phyloP scores from a whole-genome alignment of 2,797 vertebrate species.

The Carapus acus region DNA sequence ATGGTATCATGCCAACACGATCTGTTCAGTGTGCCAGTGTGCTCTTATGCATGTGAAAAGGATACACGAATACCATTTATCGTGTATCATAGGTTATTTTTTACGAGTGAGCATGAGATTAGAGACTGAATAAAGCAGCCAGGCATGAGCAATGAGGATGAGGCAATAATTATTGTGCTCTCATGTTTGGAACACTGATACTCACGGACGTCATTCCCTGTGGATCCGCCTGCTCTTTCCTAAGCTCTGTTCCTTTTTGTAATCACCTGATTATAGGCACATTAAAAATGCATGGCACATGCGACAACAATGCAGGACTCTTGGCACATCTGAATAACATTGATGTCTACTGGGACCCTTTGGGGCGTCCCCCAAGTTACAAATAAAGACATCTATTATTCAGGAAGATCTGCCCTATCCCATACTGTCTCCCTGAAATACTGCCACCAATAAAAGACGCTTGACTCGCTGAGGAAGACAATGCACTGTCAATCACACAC shows the following conservation, averaged over 20 bases:
- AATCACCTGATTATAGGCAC: constrained; percentile 45
- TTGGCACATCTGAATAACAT: constrained; percentile 64
- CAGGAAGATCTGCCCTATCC: constrained; percentile 53
- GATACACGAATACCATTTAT: constrained; percentile 9
- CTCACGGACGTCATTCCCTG: constrained; percentile 3
- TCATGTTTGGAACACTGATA: constrained; percentile 5
- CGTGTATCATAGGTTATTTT: background rate
- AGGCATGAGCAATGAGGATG: constrained; percentile 7
- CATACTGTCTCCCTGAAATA: constrained; percentile 45
- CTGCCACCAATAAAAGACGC: constrained; percentile 44
- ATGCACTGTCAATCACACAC: constrained; percentile 50
- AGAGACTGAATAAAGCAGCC: constrained; percentile 21
- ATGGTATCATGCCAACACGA: constrained; percentile 5
- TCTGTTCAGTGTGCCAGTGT: no score
- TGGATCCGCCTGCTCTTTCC: constrained; percentile 31
- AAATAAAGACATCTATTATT: constrained; percentile 76
- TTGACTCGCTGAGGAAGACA: constrained; percentile 53
- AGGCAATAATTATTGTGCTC: constrained; percentile 22
- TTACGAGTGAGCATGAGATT: constrained; percentile 9
- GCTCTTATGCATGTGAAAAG: background rate
- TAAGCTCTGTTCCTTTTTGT: constrained; percentile 23
- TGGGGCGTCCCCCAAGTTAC: constrained; percentile 43
- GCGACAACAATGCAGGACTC: constrained; percentile 50
- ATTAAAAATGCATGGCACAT: constrained; percentile 66
- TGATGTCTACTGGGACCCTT: constrained; percentile 59